Conservation (phyloP, 2,797 vertebrate species). For the Poeciliopsis presidionis region DNA sequence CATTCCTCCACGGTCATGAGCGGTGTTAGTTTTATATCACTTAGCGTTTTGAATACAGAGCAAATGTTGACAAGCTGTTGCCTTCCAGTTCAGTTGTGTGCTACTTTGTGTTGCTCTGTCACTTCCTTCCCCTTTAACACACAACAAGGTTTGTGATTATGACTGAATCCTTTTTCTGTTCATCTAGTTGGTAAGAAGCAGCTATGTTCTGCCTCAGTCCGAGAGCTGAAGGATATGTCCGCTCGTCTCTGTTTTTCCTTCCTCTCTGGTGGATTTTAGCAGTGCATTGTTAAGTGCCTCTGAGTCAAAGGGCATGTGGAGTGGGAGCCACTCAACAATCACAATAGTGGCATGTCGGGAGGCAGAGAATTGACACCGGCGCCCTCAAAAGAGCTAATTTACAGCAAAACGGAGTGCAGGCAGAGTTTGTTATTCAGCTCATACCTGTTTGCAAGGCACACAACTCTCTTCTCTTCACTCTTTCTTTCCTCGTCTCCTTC, state of each 20-base stretch:
- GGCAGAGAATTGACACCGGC: conserved; percentile 50
- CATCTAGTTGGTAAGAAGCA: conserved; percentile 49
- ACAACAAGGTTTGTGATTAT: background rate
- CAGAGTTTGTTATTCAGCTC: conserved; percentile 71
- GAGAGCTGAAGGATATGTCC: background rate
- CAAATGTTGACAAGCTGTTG: background rate
- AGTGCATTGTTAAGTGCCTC: conserved; percentile 26
- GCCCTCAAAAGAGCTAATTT: conserved; percentile 58
- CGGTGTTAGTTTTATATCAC: background rate
- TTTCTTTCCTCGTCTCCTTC: background rate
- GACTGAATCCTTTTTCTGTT: background rate
- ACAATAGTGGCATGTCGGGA: conserved; percentile 30
- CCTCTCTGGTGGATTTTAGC: conserved; percentile 15
- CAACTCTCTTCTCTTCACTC: conserved; percentile 11
- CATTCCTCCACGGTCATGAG: background rate
- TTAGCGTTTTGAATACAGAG: background rate
- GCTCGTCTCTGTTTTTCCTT: conserved; percentile 9
- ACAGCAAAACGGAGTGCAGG: conserved; percentile 33
- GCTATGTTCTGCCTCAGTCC: conserved; percentile 44
- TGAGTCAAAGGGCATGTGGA: conserved; percentile 53
- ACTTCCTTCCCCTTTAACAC: background rate
- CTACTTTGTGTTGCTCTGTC: background rate
- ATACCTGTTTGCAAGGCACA: conserved; percentile 57
- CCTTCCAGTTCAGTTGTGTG: background rate
- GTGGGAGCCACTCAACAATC: conserved; percentile 35